These are phyloP conservation scores for Probosciger aterrimus DNA, from an alignment of 2,113 vertebrate species.

Conservation along the genomic window DNA sequence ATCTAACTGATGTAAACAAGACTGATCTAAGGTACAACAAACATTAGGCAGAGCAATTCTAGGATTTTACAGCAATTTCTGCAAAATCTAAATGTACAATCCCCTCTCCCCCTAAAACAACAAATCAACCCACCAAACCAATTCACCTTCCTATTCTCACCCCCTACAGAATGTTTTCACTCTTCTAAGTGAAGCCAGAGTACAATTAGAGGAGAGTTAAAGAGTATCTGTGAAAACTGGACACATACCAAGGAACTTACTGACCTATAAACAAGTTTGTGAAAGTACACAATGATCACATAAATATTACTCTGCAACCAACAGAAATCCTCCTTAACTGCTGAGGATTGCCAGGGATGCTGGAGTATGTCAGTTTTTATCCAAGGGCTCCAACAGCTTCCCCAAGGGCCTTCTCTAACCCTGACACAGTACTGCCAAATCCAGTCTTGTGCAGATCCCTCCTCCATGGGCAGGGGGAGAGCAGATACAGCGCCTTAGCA, in stretches of 20 bases:
- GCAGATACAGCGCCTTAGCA: accelerated
- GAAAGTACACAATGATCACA: background rate
- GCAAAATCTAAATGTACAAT: background rate
- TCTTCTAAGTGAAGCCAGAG: background rate
- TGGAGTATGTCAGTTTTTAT: background rate
- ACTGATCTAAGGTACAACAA: background rate
- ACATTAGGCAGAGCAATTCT: background rate
- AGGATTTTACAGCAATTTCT: background rate
- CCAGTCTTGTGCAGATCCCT: background rate
- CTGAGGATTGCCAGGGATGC: background rate
- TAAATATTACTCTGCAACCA: background rate
- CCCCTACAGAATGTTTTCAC: background rate
- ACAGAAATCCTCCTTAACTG: background rate
- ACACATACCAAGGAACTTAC: background rate
- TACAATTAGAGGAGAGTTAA: background rate
- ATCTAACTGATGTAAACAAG: background rate
- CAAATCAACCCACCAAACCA: background rate
- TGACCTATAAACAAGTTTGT: background rate
- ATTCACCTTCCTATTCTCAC: background rate
- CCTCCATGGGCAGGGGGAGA: background rate
- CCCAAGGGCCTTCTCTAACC: background rate
- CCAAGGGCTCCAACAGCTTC: background rate
- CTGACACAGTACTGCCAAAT: background rate
- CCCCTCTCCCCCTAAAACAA: background rate
- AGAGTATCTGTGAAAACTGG: background rate